Base-by-base conservation (phyloP, 2,888 invertebrate species). In the Hypselothyrea guttata region DNA sequence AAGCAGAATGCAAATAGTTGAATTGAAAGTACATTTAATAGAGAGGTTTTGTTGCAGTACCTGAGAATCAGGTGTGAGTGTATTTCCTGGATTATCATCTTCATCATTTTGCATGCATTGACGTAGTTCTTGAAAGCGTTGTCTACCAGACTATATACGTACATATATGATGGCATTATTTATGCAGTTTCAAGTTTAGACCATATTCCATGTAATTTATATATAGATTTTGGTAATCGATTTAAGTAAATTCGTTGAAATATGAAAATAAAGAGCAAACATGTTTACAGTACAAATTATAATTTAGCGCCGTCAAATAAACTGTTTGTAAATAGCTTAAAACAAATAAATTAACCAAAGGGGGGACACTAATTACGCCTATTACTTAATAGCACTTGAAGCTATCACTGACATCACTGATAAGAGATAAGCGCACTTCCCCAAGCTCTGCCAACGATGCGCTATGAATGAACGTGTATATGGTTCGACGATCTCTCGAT, bases 31-130 rank as follows among this genome's bases (percentile, higher is more conserved):
- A 51, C 35, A 44, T 71, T 55, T 61, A 22, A 22, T 22, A 22
- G 22, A 22, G n/a, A n/a, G n/a, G 22, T 22, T 22, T 22, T 22
- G n/a, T n/a, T n/a, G n/a, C 5, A 65, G 79, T 90, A 90, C 93
- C 89, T 96, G 94, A 88, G 95, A 95, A 88, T 94, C 94, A 58
- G 94, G 94, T 53, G 95, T 94, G 42, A 94, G 93, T 82, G 91
- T 92, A 78, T 92, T 94, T 75, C 91, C 91, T 66, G 92, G 91
- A 51, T 92, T 93, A 77, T 94, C 94, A 81, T 96, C 96, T 87
- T 96, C 96, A 87, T 96, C 97, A 5, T 95, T 95, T 91, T 96
- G 95, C 93, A 97, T 94, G 86, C 94, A 93, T 88, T 95, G 94
- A 48, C 97, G 93, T 64, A 96, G 91, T 91, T 97, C 96, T 87